phyloP scores from a whole-genome alignment of 2,113 vertebrate species.

The Coryphaenoides rupestris region DNA sequence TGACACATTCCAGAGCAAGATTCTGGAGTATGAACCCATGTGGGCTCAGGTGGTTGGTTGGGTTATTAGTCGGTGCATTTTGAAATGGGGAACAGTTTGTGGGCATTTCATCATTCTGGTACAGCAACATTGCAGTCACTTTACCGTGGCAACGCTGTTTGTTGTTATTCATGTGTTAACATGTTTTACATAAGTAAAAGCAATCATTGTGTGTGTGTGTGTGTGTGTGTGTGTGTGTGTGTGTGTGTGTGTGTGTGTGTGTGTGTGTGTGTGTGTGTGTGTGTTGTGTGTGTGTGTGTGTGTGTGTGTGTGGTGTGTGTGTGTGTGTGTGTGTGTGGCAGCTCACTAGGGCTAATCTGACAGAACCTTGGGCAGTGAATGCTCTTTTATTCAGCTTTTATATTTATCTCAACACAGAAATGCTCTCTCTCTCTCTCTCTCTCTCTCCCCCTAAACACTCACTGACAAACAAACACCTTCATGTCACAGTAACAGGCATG shows the following conservation, averaged over 20 bases:
- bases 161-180: too few relatives aligned
- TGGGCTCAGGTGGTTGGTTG: too few relatives aligned
- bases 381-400: background rate
- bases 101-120: too few relatives aligned
- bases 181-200: too few relatives aligned
- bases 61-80: too few relatives aligned
- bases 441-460: background rate
- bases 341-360: background rate
- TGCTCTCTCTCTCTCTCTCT: too few relatives aligned
- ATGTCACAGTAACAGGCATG: background rate
- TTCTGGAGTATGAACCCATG: too few relatives aligned
- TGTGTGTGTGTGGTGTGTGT: background rate
- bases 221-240: constrained; percentile 18
- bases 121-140: too few relatives aligned
- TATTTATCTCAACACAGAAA: background rate
- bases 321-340: background rate
- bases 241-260: constrained; percentile 17
- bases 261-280: constrained; percentile 13
- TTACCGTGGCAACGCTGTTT: too few relatives aligned
- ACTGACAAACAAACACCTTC: background rate
- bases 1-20: too few relatives aligned
- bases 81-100: too few relatives aligned
- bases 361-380: background rate
- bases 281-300: constrained; percentile 27
- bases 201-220: too few relatives aligned